Percentiles rank a stretch among this genome's conserved stretches.
phyloP scores from a whole-genome alignment of 1,140 invertebrate genomes.

The Papilio xuthus region DNA sequence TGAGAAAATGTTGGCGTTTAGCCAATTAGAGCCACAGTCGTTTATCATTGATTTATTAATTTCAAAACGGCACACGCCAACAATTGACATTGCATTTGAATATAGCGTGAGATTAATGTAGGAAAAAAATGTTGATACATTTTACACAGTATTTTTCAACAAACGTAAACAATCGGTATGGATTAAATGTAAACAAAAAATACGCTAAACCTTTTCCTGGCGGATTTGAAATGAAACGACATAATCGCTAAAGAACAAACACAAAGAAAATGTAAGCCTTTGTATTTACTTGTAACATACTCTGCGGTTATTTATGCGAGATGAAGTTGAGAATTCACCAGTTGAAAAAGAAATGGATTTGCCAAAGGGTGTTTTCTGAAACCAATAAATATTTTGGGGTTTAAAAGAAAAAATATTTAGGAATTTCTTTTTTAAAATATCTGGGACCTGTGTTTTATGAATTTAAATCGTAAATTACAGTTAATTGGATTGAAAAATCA shows the following conservation, averaged over 20 bases:
- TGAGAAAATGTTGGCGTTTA: conserved; percentile 50
- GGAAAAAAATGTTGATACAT: conserved; percentile 2
- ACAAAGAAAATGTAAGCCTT: too few relatives aligned
- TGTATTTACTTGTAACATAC: too few relatives aligned
- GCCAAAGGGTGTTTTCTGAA: too few relatives aligned
- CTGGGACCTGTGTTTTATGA: neutral
- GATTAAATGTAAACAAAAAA: neutral
- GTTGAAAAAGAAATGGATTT: too few relatives aligned
- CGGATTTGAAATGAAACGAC: too few relatives aligned
- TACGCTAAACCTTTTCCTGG: too few relatives aligned
- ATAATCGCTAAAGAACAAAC: too few relatives aligned
- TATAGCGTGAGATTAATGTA: conserved; percentile 21
- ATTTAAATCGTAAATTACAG: neutral
- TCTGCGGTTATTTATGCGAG: too few relatives aligned
- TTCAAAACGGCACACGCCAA: conserved; percentile 48
- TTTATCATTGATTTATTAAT: conserved; percentile 58
- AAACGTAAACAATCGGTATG: neutral
- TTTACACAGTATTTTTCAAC: neutral
- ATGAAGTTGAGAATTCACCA: too few relatives aligned
- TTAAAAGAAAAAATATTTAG: too few relatives aligned
- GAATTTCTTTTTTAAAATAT: neutral
- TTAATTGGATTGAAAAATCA: neutral
- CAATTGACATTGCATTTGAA: conserved; percentile 41
- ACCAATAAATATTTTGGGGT: too few relatives aligned
- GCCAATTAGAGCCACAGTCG: conserved; percentile 50